Base-by-base conservation (phyloP, 2,113 vertebrate species). In the Monopterus albus region DNA sequence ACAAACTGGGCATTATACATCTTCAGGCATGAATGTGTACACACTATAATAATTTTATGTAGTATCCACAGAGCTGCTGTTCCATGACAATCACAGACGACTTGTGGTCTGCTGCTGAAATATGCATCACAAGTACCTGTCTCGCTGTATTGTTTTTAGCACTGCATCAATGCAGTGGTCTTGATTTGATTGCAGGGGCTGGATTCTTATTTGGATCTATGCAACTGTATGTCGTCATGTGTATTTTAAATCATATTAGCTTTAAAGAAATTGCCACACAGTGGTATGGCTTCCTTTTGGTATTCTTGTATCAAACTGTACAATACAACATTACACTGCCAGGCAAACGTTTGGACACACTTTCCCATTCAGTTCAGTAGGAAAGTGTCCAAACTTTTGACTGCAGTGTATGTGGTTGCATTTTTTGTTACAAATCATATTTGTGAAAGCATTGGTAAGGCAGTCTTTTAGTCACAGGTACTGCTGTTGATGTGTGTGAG, bases 101-200 rank as follows among this genome's bases (percentile, higher is more conserved):
- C n/a, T n/a, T n/a, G 31, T 57, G 7, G 46, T 51, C 26, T 78
- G 74, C 76, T 82, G 79, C 74, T 82, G 75, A 76, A 45, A 75
- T n/a, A 61, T 15, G 26, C 36, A 50, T 28, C 10, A 15, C 33
- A 14, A 23, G 17, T 35, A 59, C 18, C 18, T 64, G 51, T 35
- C 25, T 69, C 40, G 70, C 58, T 72, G 56, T 68, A 42, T 42
- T 43, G 6, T 72, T 53, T 63, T 23, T 66, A 20, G 70, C 52
- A 79, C 67, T 65, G 21, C 56, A 33, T 61, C 45, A 25, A 7
- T 71, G 38, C 58, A 40, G 39, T 20, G 36, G 42, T 43, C 2
- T 2, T 57, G 42, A 58, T 38, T 28, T 11, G 12, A 64, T 21
- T 28, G 28, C n/a, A 45, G 46, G 69, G 15, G 66, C 57, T 83